Percentiles rank a stretch among this genome's conserved stretches.
Evolutionary conservation across 1,140 invertebrate species (phyloP).

Genomic region (Drosophila watanabei): DNA sequence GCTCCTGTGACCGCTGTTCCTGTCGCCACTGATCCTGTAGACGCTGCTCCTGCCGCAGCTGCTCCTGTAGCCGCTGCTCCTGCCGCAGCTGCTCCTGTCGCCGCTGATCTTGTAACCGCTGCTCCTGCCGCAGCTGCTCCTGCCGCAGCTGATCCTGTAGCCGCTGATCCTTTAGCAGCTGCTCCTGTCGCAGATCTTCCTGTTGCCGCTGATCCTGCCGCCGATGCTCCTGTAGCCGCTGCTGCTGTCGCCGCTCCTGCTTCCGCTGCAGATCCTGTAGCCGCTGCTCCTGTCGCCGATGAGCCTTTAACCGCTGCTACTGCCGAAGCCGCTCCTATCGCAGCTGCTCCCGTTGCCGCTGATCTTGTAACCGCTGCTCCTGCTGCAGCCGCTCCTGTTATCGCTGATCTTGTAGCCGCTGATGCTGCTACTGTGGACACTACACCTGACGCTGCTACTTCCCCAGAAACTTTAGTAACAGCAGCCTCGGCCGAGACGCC

Average conservation of each 20-base stretch:
- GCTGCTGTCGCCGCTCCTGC: too few relatives aligned
- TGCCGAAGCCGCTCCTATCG: background rate
- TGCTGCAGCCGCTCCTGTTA: background rate
- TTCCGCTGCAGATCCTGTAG: too few relatives aligned
- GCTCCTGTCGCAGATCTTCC: too few relatives aligned
- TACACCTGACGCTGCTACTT: too few relatives aligned
- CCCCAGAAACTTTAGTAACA: background rate
- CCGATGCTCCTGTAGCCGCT: background rate
- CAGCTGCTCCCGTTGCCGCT: background rate
- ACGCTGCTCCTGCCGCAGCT: too few relatives aligned
- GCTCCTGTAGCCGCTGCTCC: too few relatives aligned
- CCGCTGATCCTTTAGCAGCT: too few relatives aligned
- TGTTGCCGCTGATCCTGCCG: background rate
- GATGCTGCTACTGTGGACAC: background rate
- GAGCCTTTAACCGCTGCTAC: too few relatives aligned
- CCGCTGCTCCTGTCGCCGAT: background rate
- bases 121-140: background rate
- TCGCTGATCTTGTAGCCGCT: too few relatives aligned
- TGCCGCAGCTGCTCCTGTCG: too few relatives aligned
- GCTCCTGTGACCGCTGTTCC: too few relatives aligned
- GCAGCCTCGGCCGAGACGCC: background rate
- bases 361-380: background rate
- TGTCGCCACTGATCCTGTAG: too few relatives aligned
- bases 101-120: background rate
- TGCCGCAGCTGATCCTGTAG: background rate